Conservation (phyloP, 2,113 vertebrate genomes). For the Nicator chloris region DNA sequence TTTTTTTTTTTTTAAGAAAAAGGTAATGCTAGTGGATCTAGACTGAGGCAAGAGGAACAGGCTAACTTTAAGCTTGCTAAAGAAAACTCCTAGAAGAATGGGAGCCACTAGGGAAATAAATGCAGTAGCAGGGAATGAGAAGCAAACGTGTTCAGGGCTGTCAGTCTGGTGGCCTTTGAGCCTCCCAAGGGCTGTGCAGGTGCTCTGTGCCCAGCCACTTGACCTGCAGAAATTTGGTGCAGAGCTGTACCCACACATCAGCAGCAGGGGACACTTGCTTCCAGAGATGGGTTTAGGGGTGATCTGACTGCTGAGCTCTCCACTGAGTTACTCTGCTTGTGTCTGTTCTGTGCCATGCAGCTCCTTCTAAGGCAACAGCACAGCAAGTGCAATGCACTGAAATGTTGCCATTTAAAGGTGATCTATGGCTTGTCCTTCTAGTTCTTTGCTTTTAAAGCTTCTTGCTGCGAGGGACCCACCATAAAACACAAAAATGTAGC, state of each 20-base stretch:
- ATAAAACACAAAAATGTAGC: slow-evolving; percentile 20
- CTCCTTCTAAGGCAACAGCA: neutral
- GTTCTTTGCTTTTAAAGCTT: slow-evolving; percentile 11
- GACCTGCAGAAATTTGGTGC: neutral
- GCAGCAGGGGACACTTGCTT: neutral
- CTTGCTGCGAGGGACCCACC: neutral
- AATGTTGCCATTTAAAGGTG: neutral
- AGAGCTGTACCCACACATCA: neutral
- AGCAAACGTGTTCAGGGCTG: neutral
- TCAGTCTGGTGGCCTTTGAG: neutral
- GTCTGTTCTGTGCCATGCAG: neutral
- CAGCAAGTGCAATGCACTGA: neutral
- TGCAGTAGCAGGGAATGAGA: neutral
- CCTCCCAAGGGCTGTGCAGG: neutral
- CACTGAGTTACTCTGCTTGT: rapidly evolving
- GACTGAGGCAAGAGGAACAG: neutral
- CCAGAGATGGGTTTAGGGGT: rapidly evolving
- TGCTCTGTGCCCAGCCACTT: neutral
- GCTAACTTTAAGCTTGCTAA: neutral
- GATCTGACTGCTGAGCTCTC: neutral
- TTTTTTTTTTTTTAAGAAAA: neutral
- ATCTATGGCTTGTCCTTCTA: neutral
- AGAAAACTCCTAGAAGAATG: neutral
- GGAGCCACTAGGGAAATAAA: neutral
- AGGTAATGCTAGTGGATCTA: neutral